These are phyloP conservation scores for Excalfactoria chinensis DNA, from an alignment of 2,113 vertebrate genomes.

Conservation along the genomic window DNA sequence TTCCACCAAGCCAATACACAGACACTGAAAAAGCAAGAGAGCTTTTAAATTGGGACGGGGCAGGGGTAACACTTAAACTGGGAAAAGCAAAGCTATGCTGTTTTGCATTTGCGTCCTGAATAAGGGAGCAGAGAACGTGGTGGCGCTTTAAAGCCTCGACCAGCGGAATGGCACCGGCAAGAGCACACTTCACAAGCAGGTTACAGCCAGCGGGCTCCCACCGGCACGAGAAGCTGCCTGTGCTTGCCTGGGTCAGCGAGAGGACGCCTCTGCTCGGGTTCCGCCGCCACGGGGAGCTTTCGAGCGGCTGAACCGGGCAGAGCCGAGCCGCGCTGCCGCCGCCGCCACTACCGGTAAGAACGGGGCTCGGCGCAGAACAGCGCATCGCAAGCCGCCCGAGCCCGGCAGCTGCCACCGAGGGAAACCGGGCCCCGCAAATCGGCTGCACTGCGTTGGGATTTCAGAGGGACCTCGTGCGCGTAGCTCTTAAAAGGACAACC, in stretches of 20 bases:
- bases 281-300: background rate
- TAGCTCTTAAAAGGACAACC: background rate
- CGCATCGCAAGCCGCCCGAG: background rate
- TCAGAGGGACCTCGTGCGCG: background rate
- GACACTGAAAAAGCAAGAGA: rapidly evolving
- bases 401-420: background rate
- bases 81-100: background rate
- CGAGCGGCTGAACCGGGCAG: background rate
- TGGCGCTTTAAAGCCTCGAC: background rate
- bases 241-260: too few species aligned
- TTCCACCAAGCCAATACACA: too few species aligned
- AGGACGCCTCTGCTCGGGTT: background rate
- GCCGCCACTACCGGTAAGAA: background rate
- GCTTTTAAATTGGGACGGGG: rapidly evolving
- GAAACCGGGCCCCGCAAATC: background rate
- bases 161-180: background rate
- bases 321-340: background rate
- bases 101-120: background rate
- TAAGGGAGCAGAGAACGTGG: background rate
- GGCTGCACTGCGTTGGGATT: background rate
- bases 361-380: background rate
- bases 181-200: background rate
- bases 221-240: background rate
- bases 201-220: background rate
- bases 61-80: background rate